phyloP scores from a whole-genome alignment of 2,888 invertebrate species.

The Trissolcus brochymenae region DNA sequence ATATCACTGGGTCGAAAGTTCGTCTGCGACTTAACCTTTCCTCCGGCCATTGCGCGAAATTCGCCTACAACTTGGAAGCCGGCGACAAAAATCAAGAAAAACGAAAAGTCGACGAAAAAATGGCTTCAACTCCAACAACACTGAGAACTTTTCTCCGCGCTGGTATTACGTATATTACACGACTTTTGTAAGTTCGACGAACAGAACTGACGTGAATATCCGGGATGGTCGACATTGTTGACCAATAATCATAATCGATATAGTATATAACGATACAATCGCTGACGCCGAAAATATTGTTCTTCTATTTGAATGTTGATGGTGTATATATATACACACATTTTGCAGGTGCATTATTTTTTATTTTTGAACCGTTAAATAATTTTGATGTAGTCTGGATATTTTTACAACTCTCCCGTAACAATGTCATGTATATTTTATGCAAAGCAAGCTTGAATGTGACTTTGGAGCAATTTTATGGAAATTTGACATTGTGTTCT shows the following conservation, averaged over 20 bases:
- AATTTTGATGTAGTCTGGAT: too few species aligned
- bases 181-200: slow-evolving; percentile 48
- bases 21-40: slow-evolving; percentile 55
- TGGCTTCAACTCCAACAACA: slow-evolving; percentile 28
- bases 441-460: background rate
- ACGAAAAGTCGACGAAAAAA: slow-evolving; percentile 32
- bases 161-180: slow-evolving; percentile 51
- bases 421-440: slow-evolving; percentile 2
- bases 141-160: slow-evolving; percentile 33
- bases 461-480: slow-evolving; percentile 7
- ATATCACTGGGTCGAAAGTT: slow-evolving; percentile 52
- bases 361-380: too few species aligned
- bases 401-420: background rate
- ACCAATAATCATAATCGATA: slow-evolving; percentile 36
- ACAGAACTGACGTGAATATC: slow-evolving; percentile 47
- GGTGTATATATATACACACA: too few species aligned
- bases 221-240: slow-evolving; percentile 31
- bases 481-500: slow-evolving; percentile 6
- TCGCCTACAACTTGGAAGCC: slow-evolving; percentile 48
- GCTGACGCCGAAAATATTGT: slow-evolving; percentile 11
- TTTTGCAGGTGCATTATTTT: too few species aligned
- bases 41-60: slow-evolving; percentile 50
- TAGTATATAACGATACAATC: slow-evolving; percentile 22
- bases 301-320: background rate
- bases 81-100: slow-evolving; percentile 44